A percentile compares a stretch with the other conserved stretches of the same genome.
phyloP scores from a whole-genome alignment of 2,888 invertebrate genomes.

The Unio pictorum region DNA sequence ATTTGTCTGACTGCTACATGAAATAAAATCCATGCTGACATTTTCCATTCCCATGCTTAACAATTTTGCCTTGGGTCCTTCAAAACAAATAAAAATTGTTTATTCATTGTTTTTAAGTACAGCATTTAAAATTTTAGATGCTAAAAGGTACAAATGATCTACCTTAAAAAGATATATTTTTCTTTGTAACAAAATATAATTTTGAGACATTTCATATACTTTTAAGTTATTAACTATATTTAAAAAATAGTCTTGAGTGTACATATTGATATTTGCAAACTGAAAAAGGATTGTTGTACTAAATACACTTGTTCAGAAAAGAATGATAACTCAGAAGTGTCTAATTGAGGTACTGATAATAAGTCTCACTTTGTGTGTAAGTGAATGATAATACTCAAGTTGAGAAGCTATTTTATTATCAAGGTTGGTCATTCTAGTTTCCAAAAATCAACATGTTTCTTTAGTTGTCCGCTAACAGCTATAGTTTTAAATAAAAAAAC shows the following conservation, averaged over 20 bases:
- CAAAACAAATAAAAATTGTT: conserved; percentile 8
- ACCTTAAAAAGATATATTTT: neutral
- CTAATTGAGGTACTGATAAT: too few relatives aligned
- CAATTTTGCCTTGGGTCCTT: conserved; percentile 44
- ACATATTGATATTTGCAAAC: too few relatives aligned
- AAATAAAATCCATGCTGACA: conserved; percentile 38
- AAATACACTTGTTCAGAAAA: too few relatives aligned
- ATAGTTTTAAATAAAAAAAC: neutral
- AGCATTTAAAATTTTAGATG: conserved; percentile 1
- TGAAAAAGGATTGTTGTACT: too few relatives aligned
- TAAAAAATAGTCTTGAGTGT: too few relatives aligned
- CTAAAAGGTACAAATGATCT: conserved; percentile 5
- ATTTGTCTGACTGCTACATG: conserved; percentile 18
- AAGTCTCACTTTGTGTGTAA: too few relatives aligned
- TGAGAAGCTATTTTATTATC: too few relatives aligned
- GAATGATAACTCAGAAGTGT: too few relatives aligned
- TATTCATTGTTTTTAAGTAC: neutral
- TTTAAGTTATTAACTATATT: neutral
- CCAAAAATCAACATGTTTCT: too few relatives aligned
- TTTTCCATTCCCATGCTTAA: conserved; percentile 30
- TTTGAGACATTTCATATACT: neutral
- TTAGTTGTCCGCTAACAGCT: too few relatives aligned
- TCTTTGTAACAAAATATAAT: neutral
- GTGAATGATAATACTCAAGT: too few relatives aligned
- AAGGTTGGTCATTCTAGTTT: too few relatives aligned